Evolutionary conservation across 2,797 vertebrate species (phyloP), one percentile per base, ranked within the genome.

Genomic region (Menidia menidia): DNA sequence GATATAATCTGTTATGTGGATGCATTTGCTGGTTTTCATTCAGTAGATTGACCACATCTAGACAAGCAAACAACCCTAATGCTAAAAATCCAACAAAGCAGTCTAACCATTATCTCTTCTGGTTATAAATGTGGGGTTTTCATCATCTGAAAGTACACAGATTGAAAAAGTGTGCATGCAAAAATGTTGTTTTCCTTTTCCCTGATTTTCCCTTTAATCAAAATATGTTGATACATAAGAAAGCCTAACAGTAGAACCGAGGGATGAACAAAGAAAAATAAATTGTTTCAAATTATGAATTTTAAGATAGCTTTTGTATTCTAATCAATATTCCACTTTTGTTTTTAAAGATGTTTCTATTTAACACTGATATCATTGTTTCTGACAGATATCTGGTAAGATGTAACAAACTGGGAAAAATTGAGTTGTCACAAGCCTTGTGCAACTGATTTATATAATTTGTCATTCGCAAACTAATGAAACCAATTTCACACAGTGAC

Each of bases 401-500:
- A 72, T 31, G 57, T 47, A 54, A 66, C 65, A 54, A 76, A 60
- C 61, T 10, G 32, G 33, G 30, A 57, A 54, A 69, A 68, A 60
- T 47, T 41, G 52, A 71, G 53, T 56, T 43, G 60, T 72, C 81
- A 43, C 65, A 35, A 58, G 61, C 63, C n/a, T 84, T 53, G 45
- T 69, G 83, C 57, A 71, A 88, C 77, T 73, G 82, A 73, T 83
- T 88, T 87, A 87, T 71, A 82, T 85, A 84, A 89, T 86, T 77
- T 60, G 56, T 71, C 77, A 80, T 72, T 88, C 77, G 67, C 53
- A 64, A 75, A 77, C 61, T 71, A 80, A 84, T 80, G 73, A 87
- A 84, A 84, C 77, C 65, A 83, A 85, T 81, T 87, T 90, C 74
- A 78, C 82, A 84, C 75, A 63, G 64, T 64, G 80, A 81, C 79